phyloP scores from a whole-genome alignment of 1,140 invertebrate genomes.

The Cataglyphis hispanica region DNA sequence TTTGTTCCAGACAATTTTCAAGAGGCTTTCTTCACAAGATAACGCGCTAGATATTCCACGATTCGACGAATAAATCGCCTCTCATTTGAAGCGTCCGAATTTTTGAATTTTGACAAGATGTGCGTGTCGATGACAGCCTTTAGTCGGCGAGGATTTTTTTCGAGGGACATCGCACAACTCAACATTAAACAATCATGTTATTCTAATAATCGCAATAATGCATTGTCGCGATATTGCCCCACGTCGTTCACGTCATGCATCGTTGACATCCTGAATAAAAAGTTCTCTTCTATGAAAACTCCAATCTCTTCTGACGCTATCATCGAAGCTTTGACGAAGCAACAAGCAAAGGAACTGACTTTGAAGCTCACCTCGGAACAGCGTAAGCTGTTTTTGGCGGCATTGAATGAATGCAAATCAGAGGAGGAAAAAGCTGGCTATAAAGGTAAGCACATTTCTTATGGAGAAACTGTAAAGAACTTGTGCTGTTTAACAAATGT shows the following conservation, averaged over 20 bases:
- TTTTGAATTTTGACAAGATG: conserved; percentile 16
- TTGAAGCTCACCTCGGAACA: conserved; percentile 90
- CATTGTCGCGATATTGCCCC: conserved; percentile 25
- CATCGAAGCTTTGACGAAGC: conserved; percentile 88
- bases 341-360: conserved; percentile 90
- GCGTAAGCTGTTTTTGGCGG: conserved; percentile 88
- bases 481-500: not conserved
- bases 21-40: not conserved
- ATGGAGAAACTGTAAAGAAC: not conserved
- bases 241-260: not conserved
- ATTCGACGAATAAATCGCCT: not conserved
- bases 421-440: conserved; percentile 90
- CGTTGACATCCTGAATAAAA: not conserved
- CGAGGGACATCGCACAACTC: conserved; percentile 42
- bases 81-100: not conserved
- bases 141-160: conserved; percentile 26
- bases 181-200: conserved; percentile 22
- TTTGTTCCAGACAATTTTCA: conserved; percentile 3
- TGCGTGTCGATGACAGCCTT: conserved; percentile 41
- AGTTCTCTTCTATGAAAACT: not conserved
- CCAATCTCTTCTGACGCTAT: conserved; percentile 30
- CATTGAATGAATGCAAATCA: conserved; percentile 91
- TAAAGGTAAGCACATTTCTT: conserved; percentile 88
- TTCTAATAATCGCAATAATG: conserved; percentile 2
- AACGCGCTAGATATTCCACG: not conserved